Evolutionary conservation across 2,113 vertebrate species (phyloP), one percentile per base, ranked within the genome.

Genomic region (Chionis minor): DNA sequence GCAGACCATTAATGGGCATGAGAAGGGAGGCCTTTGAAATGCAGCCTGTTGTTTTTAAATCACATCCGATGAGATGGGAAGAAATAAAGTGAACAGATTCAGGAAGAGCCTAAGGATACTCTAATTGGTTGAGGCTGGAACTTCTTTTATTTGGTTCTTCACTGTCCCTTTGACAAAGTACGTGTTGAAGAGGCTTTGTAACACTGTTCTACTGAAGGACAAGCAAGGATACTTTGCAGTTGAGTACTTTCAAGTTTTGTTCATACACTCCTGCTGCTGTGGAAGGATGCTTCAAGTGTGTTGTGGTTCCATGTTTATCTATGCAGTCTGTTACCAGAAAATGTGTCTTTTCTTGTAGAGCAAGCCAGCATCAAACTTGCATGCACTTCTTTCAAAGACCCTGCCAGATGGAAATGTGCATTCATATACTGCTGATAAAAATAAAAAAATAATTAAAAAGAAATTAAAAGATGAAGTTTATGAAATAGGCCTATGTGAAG

Each of bases 191-290:
- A 97, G 96, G 91, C 97, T 98, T 98, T 98, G 93, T 98, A 95
- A 97, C 92, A 88, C 90, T 92, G 86, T 96, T 97, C 72, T 90
- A 52, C 83, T 98, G 97, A 98, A 98, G 98, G 97, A 97, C 97
- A 97, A 96, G 82, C 96, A 98, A 97, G 97, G 97, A 91, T 93
- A 95, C 96, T 97, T 97, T 97, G 92, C 97, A 96, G 78, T 4
- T 71, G 91, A 96, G 94, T 75, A 93, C 97, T 98, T 98, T 97
- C 83, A 98, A 97, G 94, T 97, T 97, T 89, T 78, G 92, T 94
- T 94, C 45, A 0, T 74, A 38, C 55, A 5, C 78, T 88, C 49
- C 71, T 33, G 59, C 91, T 96, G 84, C 97, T 88, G 90, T 91
- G 78, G 86, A 94, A 96, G 91, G 91, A 90, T 96, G 54, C 88